Base-by-base conservation (phyloP, 2,888 invertebrate species). In the Stomorhina lunata region DNA sequence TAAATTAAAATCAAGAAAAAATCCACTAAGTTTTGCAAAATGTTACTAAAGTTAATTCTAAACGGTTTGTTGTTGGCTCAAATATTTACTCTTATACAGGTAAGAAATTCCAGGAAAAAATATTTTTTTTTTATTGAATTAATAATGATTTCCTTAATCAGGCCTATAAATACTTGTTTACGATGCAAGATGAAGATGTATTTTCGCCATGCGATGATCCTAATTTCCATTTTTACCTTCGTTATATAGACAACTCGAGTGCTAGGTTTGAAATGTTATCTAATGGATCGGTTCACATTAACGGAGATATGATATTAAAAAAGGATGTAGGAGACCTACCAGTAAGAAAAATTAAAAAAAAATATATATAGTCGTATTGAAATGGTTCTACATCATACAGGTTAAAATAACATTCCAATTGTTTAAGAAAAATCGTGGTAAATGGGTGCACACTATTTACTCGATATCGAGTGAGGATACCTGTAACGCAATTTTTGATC, bases 381-480 rank as follows among this genome's bases (percentile, higher is more conserved):
- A 22, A 20, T 45, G 15, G 4, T 6, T 22, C 12, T 48, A 10
- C 22, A n/a, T n/a, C n/a, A n/a, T n/a, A n/a, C 12, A 48, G 48
- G 48, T 48, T 48, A 29, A 45, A 2, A n/a, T 12, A 1, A n/a
- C 1, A 12, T 12, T 65, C 6, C 20, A 50, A 20, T 1, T 43
- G 1, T 69, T 5, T 43, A 69, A 63, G 12, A 73, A 73, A 50
- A 15, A n/a, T 27, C 61, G 72, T 2, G 29, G 29, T 22, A 20
- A 6, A 9, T 73, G 72, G 72, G 10, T 29, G 0, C 27, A 15
- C 12, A 73, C 50, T 5, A 20, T 63, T 34, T 73, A 40, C 22
- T 53, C 29, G 15, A 2, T 73, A 1, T 9, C 10, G 0, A 61
- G 72, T 17, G 1, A 2, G 4, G 50, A 73, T 29, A 1, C n/a